Percentiles rank a stretch among this genome's conserved stretches.
These are phyloP conservation scores for Tricholaema leucomelas DNA, from an alignment of 2,113 vertebrate genomes.

Conservation along the genomic window DNA sequence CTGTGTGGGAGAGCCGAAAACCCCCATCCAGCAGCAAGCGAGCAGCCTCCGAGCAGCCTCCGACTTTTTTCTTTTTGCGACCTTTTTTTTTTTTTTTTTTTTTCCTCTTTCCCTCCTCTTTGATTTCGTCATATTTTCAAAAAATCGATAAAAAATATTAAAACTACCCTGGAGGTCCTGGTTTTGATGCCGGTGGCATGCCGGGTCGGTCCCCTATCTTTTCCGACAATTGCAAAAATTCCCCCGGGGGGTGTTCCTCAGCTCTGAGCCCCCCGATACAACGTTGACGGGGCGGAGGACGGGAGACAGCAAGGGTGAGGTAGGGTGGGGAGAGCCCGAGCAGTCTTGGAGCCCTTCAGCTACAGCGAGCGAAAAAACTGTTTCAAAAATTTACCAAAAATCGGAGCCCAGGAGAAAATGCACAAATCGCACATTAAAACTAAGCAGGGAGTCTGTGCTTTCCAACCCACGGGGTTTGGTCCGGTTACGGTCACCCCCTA, in stretches of 20 bases:
- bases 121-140: slow-evolving; percentile 96
- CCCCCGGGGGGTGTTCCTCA: background rate
- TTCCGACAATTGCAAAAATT: slow-evolving; percentile 86
- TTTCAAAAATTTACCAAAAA: slow-evolving; percentile 91
- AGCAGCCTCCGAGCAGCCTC: slow-evolving; percentile 61
- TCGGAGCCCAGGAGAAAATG: slow-evolving; percentile 57
- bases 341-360: slow-evolving; percentile 31
- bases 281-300: slow-evolving; percentile 10
- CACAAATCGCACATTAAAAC: slow-evolving; percentile 81
- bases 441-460: slow-evolving; percentile 67
- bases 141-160: slow-evolving; percentile 96
- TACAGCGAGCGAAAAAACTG: background rate
- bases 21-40: slow-evolving; percentile 70
- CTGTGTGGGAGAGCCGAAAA: slow-evolving; percentile 79
- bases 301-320: slow-evolving; percentile 24
- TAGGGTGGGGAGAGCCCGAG: slow-evolving; percentile 57
- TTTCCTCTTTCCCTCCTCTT: background rate
- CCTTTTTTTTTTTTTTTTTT: slow-evolving; percentile 21
- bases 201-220: slow-evolving; percentile 70
- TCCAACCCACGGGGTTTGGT: slow-evolving; percentile 24
- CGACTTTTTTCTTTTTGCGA: background rate
- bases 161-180: slow-evolving; percentile 67
- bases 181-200: slow-evolving; percentile 73
- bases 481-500: background rate
- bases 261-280: slow-evolving; percentile 28